Evolutionary conservation across 1,140 invertebrate genomes (phyloP), one percentile per base, ranked within the genome.

Genomic region (Solenopsis fugax): DNA sequence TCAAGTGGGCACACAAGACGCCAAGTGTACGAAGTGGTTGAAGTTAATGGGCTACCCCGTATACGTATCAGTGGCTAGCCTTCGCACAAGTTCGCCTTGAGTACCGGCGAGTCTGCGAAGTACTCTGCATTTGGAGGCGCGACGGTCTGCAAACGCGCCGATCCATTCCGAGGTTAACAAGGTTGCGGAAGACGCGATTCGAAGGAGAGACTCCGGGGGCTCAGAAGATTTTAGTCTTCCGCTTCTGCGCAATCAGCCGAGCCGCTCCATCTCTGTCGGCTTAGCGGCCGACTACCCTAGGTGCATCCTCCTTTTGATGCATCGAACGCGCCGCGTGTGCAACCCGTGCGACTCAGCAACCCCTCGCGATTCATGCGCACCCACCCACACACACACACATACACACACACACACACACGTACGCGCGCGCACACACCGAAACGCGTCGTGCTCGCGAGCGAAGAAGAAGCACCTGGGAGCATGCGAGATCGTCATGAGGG

Each of bases 201-300:
- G 64, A 29, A 34, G 29, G 37, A 41, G 64, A 80, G 34, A 13
- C 34, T 29, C 34, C 9, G 58, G 41, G 41, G 41, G 56, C 34
- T 24, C 37, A 41, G 10, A 21, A 69, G 80, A 73, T 82, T 34
- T 73, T 21, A 34, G 69, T 87, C 84, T 90, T 92, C 90, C 78
- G 86, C 87, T 87, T 87, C 89, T 73, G 72, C 86, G 89, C 88
- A 92, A 92, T 92, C 91, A 92, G 87, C 87, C 82, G 85, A 13
- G 13, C 69, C 86, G 86, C 86, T 92, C 84, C 72, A 87, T 92
- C 91, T 90, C 85, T 92, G 92, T 92, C 91, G 80, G 86, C 91
- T 92, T 92, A 91, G 64, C 82, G 82, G 37, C 87, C 89, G 73
- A 86, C 69, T 88, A 90, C 86, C 88, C 89, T 71, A 69, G 77